These are phyloP conservation scores for Hipparchia semele DNA, from an alignment of 2,888 invertebrate genomes.

Conservation along the genomic window DNA sequence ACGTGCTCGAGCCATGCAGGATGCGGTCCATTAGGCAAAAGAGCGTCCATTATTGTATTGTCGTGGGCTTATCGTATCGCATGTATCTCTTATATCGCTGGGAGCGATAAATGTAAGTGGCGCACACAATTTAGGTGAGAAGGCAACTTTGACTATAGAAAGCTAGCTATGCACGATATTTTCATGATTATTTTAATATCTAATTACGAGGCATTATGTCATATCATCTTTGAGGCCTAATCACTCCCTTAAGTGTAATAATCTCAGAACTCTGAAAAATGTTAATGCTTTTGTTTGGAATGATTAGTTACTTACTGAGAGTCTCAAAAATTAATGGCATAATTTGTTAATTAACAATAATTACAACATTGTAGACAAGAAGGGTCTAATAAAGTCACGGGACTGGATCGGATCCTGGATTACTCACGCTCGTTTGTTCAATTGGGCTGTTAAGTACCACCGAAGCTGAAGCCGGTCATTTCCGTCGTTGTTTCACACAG, in stretches of 20 bases:
- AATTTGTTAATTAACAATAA: background rate
- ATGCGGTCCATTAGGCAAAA: constrained; percentile 77
- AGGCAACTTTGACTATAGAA: background rate
- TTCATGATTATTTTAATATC: background rate
- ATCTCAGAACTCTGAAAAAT: background rate
- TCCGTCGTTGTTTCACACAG: constrained; percentile 65
- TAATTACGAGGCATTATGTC: background rate
- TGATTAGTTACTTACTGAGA: background rate
- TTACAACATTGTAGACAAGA: constrained; percentile 36
- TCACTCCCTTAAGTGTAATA: background rate
- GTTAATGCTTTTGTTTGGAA: background rate
- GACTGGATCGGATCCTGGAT: constrained; percentile 76
- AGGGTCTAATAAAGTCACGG: constrained; percentile 60
- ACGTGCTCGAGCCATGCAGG: constrained; percentile 71
- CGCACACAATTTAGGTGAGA: constrained; percentile 30
- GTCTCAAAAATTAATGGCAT: background rate
- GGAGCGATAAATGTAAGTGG: constrained; percentile 48
- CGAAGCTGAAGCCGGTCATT: constrained; percentile 64
- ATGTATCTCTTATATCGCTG: constrained; percentile 69
- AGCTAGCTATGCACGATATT: background rate
- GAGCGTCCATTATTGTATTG: constrained; percentile 81
- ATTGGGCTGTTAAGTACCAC: constrained; percentile 69
- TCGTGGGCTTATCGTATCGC: constrained; percentile 77
- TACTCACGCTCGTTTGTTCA: constrained; percentile 76
- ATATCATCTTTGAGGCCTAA: background rate